Percentiles rank a stretch among this genome's conserved stretches.
These are phyloP conservation scores for Calcarius lapponicus DNA, from an alignment of 2,797 vertebrate species.

Conservation along the genomic window DNA sequence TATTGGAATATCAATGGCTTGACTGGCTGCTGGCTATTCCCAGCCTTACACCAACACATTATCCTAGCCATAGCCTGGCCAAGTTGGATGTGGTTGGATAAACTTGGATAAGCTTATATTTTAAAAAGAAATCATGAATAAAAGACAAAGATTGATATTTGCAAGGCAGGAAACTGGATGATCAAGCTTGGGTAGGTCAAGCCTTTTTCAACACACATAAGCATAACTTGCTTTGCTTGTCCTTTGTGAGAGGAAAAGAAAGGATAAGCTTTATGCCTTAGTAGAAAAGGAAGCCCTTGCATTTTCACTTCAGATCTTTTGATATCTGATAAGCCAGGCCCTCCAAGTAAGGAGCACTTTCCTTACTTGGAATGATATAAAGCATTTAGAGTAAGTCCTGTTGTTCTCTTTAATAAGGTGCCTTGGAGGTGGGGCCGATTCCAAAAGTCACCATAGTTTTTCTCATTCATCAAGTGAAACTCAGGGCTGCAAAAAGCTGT, in stretches of 20 bases:
- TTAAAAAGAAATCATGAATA: neutral
- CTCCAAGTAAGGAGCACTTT: neutral
- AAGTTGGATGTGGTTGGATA: neutral
- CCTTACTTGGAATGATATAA: neutral
- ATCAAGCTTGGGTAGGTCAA: neutral
- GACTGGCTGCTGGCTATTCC: neutral
- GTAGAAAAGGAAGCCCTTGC: neutral
- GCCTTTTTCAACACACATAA: neutral
- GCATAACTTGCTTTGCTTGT: constrained; percentile 21
- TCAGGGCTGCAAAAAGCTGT: neutral
- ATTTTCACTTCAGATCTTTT: neutral
- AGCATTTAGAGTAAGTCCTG: neutral
- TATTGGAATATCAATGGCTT: neutral
- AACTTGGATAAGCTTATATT: neutral
- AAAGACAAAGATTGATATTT: neutral
- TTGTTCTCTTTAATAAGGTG: neutral
- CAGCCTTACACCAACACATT: neutral
- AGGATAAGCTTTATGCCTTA: neutral
- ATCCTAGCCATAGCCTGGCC: neutral
- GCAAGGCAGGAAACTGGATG: neutral
- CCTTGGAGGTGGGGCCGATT: neutral
- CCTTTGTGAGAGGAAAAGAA: neutral
- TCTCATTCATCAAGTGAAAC: neutral
- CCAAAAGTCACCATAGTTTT: neutral
- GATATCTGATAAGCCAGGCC: neutral